phyloP scores from a whole-genome alignment of 2,797 vertebrate species.

The Ceyx erithaca region DNA sequence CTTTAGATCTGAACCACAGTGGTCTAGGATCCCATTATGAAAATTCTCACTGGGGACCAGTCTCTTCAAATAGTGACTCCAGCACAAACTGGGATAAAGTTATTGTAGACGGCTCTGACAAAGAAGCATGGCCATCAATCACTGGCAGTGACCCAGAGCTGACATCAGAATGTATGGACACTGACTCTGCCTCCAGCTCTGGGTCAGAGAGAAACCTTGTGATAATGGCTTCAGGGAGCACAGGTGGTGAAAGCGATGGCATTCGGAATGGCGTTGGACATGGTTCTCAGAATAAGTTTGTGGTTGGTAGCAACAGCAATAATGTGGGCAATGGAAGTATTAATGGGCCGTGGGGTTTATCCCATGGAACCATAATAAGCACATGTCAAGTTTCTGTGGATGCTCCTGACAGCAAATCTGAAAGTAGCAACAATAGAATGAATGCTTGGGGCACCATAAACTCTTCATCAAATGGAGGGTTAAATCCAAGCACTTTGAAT shows the following conservation, averaged over 20 bases:
- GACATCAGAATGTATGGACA: constrained; percentile 94
- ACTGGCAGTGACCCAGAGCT: constrained; percentile 91
- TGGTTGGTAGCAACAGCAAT: constrained; percentile 91
- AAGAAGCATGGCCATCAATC: constrained; percentile 93
- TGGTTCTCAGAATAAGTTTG: constrained; percentile 82
- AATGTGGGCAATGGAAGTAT: constrained; percentile 89
- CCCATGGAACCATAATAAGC: constrained; percentile 83
- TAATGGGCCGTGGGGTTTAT: constrained; percentile 85
- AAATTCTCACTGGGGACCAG: constrained; percentile 91
- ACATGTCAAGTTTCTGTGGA: constrained; percentile 86
- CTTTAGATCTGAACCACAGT: constrained; percentile 90
- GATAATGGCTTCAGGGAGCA: constrained; percentile 84
- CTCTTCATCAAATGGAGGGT: constrained; percentile 90
- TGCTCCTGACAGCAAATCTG: constrained; percentile 84
- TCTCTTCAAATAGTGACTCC: constrained; percentile 90
- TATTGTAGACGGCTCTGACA: constrained; percentile 89
- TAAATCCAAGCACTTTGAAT: constrained; percentile 95
- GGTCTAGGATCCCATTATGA: constrained; percentile 96
- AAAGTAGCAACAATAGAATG: constrained; percentile 86
- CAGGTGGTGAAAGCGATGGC: constrained; percentile 83
- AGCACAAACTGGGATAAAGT: constrained; percentile 95
- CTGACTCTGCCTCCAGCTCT: constrained; percentile 91
- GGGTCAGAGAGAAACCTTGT: constrained; percentile 91
- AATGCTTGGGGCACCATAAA: constrained; percentile 91
- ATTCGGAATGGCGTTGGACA: constrained; percentile 84